Base-by-base conservation (phyloP, 2,797 vertebrate genomes). In the Tolypeutes matacus region DNA sequence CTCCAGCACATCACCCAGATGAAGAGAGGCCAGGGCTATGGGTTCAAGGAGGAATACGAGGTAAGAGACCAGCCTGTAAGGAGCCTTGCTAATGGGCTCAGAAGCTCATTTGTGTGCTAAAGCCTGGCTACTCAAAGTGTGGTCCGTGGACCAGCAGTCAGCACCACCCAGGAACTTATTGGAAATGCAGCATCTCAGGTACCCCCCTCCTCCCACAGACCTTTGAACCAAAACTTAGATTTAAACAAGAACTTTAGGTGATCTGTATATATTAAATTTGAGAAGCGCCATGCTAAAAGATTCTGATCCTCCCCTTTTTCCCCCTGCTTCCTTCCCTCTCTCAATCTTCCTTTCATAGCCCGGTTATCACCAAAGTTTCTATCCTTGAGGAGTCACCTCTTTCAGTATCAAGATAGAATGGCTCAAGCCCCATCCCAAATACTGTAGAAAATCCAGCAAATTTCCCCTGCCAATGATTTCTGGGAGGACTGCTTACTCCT, bases 1-100 rank as follows among this genome's bases (percentile, higher is more conserved):
- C 98, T 99, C 36, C 99, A 99, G 92, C 99, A 99, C 98, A 99
- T 99, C 98, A 99, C 99, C 34, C 99, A 99, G 99, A 99, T 99
- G 99, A 99, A 99, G 97, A 99, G 99, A 97, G 99, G 99, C 67
- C 99, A 99, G 97, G 99, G 99, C 86, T 99, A 99, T 0, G 99
- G 99, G 2, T 99, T 99, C 98, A 99, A 99, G 97, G 99, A 99
- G 96, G 99, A 99, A 89, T 99, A 99, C 3, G 99, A 99, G 99
- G 99, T 99, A 97, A 98, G 98, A 97, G 85, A 27, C 29, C 51
- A 31, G 10, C 27, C 31, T 0, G 2, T 0, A 49, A 31, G 1
- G 14, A 72, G 13, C 25, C 85, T 49, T 56, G 69, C 46, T 20
- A 1, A 1, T 39, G 34, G 53, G 67, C 0, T 11, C 88, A 60